A percentile compares a stretch with the other conserved stretches of the same genome.
Conservation (phyloP, 2,888 invertebrate genomes). For the Calameuta filiformis region DNA sequence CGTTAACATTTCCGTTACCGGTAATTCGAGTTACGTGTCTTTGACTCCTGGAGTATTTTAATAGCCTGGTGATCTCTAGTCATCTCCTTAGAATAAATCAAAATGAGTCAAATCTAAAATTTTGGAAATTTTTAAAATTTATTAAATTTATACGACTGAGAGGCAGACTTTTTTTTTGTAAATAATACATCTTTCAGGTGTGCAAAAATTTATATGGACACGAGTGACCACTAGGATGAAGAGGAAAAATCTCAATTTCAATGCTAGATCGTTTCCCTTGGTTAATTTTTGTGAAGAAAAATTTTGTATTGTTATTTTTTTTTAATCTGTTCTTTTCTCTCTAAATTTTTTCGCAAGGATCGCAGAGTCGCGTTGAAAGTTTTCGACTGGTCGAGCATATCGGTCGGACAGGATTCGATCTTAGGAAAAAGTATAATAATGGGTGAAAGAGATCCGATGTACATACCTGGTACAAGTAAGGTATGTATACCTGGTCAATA, state of each 20-base stretch:
- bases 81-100: not conserved
- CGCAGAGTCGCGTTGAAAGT: not conserved
- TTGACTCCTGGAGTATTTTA: not conserved
- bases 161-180: not conserved
- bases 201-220: not conserved
- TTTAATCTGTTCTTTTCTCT: not conserved
- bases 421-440: not conserved
- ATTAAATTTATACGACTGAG: not conserved
- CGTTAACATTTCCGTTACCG: not conserved
- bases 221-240: not conserved
- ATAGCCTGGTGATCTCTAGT: not conserved
- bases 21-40: not conserved
- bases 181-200: not conserved
- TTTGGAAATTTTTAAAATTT: not conserved
- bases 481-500: not conserved
- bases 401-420: not conserved
- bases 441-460: not conserved
- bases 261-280: slow-evolving; percentile 1
- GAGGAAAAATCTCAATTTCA: slow-evolving; percentile 6
- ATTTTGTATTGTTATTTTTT: no score
- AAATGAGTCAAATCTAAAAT: not conserved
- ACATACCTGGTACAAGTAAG: not conserved
- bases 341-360: not conserved
- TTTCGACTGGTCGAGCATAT: not conserved
- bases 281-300: not conserved